These are phyloP conservation scores for Mungos mungo DNA, from an alignment of 2,113 vertebrate genomes.

Conservation along the genomic window DNA sequence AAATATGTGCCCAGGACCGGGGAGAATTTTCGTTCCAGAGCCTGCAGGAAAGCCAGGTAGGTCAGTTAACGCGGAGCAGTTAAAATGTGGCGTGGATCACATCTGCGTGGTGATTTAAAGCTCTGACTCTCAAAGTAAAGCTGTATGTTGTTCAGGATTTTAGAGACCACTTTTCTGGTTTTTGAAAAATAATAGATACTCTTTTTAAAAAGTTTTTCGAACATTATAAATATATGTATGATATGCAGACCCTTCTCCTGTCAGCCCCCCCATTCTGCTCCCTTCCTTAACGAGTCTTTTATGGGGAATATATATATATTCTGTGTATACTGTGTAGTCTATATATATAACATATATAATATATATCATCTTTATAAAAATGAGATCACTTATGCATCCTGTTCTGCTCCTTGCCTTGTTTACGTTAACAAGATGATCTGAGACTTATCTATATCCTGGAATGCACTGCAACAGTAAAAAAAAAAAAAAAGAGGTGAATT, in stretches of 20 bases:
- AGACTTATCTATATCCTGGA: not conserved
- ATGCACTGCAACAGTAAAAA: not conserved
- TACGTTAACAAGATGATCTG: not conserved
- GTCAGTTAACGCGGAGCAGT: not conserved
- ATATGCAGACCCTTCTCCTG: not conserved
- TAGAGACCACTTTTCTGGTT: not conserved
- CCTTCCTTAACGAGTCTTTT: not conserved
- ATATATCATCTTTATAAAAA: not conserved
- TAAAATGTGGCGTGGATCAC: not conserved
- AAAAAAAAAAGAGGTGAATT: not conserved
- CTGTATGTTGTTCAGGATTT: not conserved
- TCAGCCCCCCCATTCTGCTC: not conserved
- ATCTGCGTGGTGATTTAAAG: not conserved
- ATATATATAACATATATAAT: not conserved
- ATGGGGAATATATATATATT: not conserved
- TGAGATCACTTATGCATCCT: not conserved
- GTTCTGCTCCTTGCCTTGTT: not conserved
- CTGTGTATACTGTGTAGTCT: too few relatives aligned
- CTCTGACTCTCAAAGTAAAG: not conserved
- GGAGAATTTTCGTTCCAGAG: not conserved
- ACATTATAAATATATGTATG: not conserved
- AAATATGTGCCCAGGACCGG: not conserved
- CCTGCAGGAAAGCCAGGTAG: constrained; percentile 18
- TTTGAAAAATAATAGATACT: constrained; percentile 16
- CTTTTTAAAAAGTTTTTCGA: not conserved